Conservation (phyloP, 2,888 invertebrate genomes). For the Scrobipalpa costella region DNA sequence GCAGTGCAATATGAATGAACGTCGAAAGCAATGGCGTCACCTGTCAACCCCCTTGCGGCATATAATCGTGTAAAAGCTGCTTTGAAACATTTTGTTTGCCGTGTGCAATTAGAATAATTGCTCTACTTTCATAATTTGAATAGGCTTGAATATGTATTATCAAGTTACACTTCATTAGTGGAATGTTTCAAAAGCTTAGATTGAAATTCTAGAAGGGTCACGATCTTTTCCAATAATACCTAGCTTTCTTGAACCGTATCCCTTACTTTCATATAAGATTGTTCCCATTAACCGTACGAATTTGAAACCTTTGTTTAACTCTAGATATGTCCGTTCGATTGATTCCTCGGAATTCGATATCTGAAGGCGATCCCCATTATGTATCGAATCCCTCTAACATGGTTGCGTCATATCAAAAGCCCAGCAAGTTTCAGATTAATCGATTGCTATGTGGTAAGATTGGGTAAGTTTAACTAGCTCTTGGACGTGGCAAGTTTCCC, state of each 20-base stretch:
- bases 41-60: conserved; percentile 6
- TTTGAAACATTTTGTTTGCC: no score
- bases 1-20: conserved; percentile 9
- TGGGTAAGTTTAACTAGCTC: conserved; percentile 62
- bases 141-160: no score
- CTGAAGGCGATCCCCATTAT: conserved; percentile 47
- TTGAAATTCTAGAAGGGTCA: no score
- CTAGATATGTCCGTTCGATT: conserved; percentile 46
- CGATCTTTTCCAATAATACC: background rate
- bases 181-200: no score
- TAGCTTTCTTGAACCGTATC: background rate
- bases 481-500: conserved; percentile 54
- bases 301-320: conserved; percentile 36
- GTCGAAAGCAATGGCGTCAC: background rate
- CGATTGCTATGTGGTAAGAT: conserved; percentile 62
- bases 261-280: conserved; percentile 6
- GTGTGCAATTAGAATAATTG: no score
- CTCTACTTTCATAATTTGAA: no score
- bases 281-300: conserved; percentile 37
- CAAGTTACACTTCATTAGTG: no score
- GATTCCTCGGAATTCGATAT: conserved; percentile 43
- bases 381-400: conserved; percentile 45
- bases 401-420: conserved; percentile 51
- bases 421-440: conserved; percentile 66
- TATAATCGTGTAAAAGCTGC: no score